Evolutionary conservation across 2,797 vertebrate species (phyloP), one percentile per base, ranked within the genome.

Genomic region (Amphiprion clarkii): DNA sequence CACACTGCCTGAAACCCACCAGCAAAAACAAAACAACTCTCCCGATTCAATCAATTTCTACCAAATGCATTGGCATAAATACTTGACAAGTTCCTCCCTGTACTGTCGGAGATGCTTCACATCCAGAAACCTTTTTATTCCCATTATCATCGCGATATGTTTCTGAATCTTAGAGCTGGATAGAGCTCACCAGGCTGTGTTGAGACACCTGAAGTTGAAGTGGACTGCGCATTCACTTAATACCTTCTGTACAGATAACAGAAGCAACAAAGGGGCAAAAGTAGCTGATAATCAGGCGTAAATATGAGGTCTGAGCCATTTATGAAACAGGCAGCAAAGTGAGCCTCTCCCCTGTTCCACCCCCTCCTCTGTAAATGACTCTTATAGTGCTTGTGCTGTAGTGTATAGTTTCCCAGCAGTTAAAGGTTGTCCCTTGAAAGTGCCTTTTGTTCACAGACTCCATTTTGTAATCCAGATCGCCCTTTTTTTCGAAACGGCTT

Each of bases 371-470:
- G 94, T 95, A 94, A 94, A 94, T 94, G 84, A 91, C 90, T 94
- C 92, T 90, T 90, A 84, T 94, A 93, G 94, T 95, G 92, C 91
- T 95, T 86, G 94, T 95, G 94, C 91, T 86, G 94, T 95, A 94
- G 94, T 94, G 93, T 95, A 92, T 93, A 94, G 90, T 93, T 93
- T 93, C 89, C 93, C 92, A 95, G 94, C 93, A 95, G 94, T 95
- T 94, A 94, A 96, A 95, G 93, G 94, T 95, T 94, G 94, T 95
- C 94, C 93, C 93, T 95, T 94, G 93, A 95, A 96, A 95, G 95
- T 96, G 95, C 95, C 95, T 96, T 95, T 95, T 95, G 95, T 95
- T 94, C 94, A 95, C 94, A 94, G 94, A 94, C 89, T 93, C 92
- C 93, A 94, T 95, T 94, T 94, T 94, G 93, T 95, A 95, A 94